Base-by-base conservation (phyloP, 2,888 invertebrate genomes). In the Lepeophtheirus nordmannii region DNA sequence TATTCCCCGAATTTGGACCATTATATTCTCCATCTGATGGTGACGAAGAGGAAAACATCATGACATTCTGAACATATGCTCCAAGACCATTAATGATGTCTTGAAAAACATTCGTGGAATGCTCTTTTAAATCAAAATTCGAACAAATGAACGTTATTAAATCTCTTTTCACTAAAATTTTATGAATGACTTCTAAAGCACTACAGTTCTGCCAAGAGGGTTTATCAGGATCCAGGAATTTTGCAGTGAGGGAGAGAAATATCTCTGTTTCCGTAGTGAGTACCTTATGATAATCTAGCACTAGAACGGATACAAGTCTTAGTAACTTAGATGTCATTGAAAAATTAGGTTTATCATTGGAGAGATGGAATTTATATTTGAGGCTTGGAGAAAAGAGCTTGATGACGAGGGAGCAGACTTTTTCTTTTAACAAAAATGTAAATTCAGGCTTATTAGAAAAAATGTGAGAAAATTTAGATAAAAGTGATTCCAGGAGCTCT, bases 241-340 rank as follows among this genome's bases (percentile, higher is more conserved):
- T 96, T 46, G 97, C 89, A 65, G 98, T 87, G 63, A 97, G 79
- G 0, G 96, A 94, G 58, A 98, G 80, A 77, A 98, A 97, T 74
- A 98, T 97, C 78, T 98, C 98, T 76, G 96, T 96, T 77, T 98
- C 96, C 0, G 97, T 97, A 39, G 90, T 85, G 89, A 88, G 74
- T 11, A 74, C 73, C 70, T 61, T 82, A 74, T 94, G 93, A 77
- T 93, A 96, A 76, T 90, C 87, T 76, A 91, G 89, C 72, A 97
- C 85, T 58, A 98, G 82, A 73, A 94, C 83, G 10, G 91, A 87
- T 17, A 97, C 94, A 65, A 97, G 87, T 67, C 97, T 78, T 68
- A 97, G 79, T 61, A 98, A 81, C 63, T 97, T 81, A 86, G 97
- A 91, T 73, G 93, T 91, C 72, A 97, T 91, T 1, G 96, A 93